Conservation (phyloP, 2,797 vertebrate species). For the Clarias laeviceps region DNA sequence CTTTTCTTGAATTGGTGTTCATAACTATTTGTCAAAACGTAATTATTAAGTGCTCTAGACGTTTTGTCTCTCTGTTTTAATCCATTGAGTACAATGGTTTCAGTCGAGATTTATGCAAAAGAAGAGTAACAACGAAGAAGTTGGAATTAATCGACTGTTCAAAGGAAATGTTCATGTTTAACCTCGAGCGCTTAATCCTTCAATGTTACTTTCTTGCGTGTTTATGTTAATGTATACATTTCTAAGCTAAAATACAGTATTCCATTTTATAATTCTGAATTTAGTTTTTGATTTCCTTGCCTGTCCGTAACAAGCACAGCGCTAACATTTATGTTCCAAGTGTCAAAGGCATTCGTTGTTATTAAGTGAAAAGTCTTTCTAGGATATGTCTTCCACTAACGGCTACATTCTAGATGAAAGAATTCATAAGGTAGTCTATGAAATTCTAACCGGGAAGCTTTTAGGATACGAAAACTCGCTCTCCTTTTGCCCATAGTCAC, state of each 20-base stretch:
- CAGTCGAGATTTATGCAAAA: slow-evolving; percentile 83
- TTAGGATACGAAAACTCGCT: slow-evolving; percentile 56
- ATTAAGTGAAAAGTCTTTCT: background rate
- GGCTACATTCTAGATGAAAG: background rate
- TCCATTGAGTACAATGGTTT: slow-evolving; percentile 69
- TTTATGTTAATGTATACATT: slow-evolving; percentile 94
- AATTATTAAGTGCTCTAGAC: slow-evolving; percentile 78
- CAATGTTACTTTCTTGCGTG: slow-evolving; percentile 86
- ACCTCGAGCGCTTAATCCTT: slow-evolving; percentile 85
- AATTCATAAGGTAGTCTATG: background rate
- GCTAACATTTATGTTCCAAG: background rate
- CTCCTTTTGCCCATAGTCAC: slow-evolving; percentile 77
- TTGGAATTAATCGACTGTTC: slow-evolving; percentile 81
- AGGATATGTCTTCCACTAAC: background rate
- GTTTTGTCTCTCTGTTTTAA: slow-evolving; percentile 70
- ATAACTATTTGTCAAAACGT: slow-evolving; percentile 87
- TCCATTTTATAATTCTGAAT: slow-evolving; percentile 86
- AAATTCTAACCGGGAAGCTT: slow-evolving; percentile 29
- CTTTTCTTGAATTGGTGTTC: slow-evolving; percentile 89
- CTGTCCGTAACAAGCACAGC: slow-evolving; percentile 25
- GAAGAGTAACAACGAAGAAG: slow-evolving; percentile 68
- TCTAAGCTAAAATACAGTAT: slow-evolving; percentile 94
- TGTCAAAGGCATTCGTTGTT: background rate
- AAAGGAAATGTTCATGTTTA: slow-evolving; percentile 76
- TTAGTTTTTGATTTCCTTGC: slow-evolving; percentile 66